phyloP scores from a whole-genome alignment of 1,140 invertebrate species.

The Atta cephalotes region DNA sequence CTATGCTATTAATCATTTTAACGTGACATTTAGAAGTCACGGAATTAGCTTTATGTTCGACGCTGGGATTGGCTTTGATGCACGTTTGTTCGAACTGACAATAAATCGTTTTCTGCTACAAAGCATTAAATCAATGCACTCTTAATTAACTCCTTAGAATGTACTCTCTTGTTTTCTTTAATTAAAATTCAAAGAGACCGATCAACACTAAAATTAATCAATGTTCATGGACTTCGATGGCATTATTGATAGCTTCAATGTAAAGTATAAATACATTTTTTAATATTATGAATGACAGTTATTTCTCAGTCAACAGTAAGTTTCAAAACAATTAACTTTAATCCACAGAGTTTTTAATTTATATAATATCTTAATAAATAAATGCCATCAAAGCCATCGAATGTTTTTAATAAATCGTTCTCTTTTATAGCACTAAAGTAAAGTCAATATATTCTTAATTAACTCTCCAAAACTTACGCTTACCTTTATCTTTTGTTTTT shows the following conservation, averaged over 20 bases:
- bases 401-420: constrained; percentile 12
- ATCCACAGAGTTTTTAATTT: not conserved
- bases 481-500: not conserved
- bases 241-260: not conserved
- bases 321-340: not conserved
- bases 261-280: not conserved
- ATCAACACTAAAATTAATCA: not conserved
- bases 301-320: not conserved
- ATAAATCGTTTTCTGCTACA: constrained; percentile 27
- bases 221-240: not conserved
- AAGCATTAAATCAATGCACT: constrained; percentile 37
- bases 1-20: constrained; percentile 53
- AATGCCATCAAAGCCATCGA: too few relatives aligned
- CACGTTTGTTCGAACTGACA: constrained; percentile 44
- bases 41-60: constrained; percentile 30
- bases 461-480: not conserved
- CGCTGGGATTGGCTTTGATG: constrained; percentile 53
- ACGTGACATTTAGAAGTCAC: constrained; percentile 1
- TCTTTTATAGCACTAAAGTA: constrained; percentile 35
- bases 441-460: constrained; percentile 33
- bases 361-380: too few relatives aligned
- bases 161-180: not conserved
- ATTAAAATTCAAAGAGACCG: constrained; percentile 6
- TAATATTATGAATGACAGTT: not conserved
- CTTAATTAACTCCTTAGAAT: constrained; percentile 1